Evolutionary conservation across 2,888 invertebrate genomes (phyloP).

Genomic region (Aphelenchoides bicaudatus): DNA sequence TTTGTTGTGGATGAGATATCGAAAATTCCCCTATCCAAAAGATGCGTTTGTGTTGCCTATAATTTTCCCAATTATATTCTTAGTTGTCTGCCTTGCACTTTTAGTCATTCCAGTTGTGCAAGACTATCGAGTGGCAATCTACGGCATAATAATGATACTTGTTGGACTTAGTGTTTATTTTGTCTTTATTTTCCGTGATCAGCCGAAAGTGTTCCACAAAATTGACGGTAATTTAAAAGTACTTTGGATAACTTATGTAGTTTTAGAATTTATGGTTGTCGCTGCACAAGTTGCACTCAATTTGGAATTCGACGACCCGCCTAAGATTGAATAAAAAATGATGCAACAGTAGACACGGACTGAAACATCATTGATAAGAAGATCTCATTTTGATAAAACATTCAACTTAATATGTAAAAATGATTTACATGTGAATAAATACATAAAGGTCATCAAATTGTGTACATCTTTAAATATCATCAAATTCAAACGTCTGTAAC

Average conservation of each 20-base stretch:
- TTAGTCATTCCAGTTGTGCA: conserved; percentile 42
- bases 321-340: not conserved
- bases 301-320: not conserved
- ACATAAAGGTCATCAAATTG: too few species aligned
- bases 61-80: conserved; percentile 44
- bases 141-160: not conserved
- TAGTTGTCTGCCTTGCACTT: conserved; percentile 45
- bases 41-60: conserved; percentile 42
- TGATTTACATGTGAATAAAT: too few species aligned
- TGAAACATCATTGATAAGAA: too few species aligned
- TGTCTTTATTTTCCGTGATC: conserved; percentile 4
- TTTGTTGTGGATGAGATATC: conserved; percentile 30
- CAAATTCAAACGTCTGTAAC: too few species aligned
- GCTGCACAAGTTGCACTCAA: not conserved
- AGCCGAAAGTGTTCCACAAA: not conserved
- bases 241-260: not conserved
- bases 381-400: too few species aligned
- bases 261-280: conserved; percentile 1
- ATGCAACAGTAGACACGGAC: not conserved
- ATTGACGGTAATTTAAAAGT: not conserved
- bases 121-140: not conserved
- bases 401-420: too few species aligned
- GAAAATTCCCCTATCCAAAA: conserved; percentile 27
- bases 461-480: too few species aligned
- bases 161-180: conserved; percentile 10